phyloP scores from a whole-genome alignment of 2,113 vertebrate species.

The Platysteira castanea region DNA sequence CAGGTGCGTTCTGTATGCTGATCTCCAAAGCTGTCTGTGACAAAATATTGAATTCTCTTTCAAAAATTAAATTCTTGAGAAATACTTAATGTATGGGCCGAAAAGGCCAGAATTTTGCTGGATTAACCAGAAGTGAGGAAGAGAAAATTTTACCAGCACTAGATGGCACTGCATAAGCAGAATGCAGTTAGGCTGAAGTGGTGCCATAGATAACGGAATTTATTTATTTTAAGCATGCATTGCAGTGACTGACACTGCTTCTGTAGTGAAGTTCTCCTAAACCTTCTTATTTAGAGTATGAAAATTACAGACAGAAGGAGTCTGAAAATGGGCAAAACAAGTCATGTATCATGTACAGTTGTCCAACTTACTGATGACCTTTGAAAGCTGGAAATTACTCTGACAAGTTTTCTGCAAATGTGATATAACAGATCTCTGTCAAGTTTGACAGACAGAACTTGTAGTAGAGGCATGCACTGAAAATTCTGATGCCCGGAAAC shows the following conservation, averaged over 20 bases:
- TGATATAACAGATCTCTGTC: background rate
- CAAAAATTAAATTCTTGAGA: background rate
- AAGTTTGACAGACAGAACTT: background rate
- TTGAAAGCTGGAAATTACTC: background rate
- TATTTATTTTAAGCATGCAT: background rate
- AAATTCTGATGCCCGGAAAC: background rate
- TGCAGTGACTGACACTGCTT: background rate
- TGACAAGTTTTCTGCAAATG: background rate
- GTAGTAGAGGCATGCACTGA: background rate
- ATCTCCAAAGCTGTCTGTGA: background rate
- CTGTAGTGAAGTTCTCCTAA: background rate
- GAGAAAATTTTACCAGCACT: background rate
- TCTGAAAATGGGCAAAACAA: background rate
- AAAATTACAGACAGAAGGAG: background rate
- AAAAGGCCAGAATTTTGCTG: background rate
- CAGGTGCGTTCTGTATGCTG: constrained; percentile 73
- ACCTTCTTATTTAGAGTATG: background rate
- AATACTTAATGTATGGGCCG: background rate
- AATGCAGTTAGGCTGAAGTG: background rate
- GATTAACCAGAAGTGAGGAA: background rate
- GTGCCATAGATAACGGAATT: background rate
- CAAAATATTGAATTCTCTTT: background rate
- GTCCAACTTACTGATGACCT: background rate
- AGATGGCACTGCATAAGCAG: constrained; percentile 31
- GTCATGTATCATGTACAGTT: background rate